Base-by-base conservation (phyloP, 2,113 vertebrate species). In the Arizona elegans region DNA sequence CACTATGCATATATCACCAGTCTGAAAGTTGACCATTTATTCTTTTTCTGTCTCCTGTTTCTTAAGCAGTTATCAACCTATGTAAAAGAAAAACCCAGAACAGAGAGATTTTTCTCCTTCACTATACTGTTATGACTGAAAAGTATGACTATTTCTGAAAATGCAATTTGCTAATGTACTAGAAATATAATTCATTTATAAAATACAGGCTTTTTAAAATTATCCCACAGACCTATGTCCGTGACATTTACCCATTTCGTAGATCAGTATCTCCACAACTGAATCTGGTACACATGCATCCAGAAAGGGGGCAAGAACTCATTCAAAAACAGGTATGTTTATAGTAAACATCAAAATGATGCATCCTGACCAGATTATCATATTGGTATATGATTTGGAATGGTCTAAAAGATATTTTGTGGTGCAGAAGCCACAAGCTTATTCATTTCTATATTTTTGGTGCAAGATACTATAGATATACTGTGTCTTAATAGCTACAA, bases 231-330 rank as follows among this genome's bases (percentile, higher is more conserved):
- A 99, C 99, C 1, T 99, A 99, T 0, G 99, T 99, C 53, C 98
- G 99, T 93, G 99, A 99, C 93, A 99, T 99, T 96, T 99, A 99
- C 95, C 99, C 99, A 15, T 99, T 99, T 97, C 97, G 99, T 92
- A 98, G 99, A 94, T 99, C 99, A 0, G 99, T 99, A 6, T 99
- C 99, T 87, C 99, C 99, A 0, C 99, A 99, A 97, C 98, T 99
- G 94, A 99, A 99, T 96, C 97, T 99, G 62, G 99, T 99, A 52
- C 98, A 99, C 95, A 99, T 99, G 99, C 98, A 98, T 92, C 99
- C 99, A 1, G 99, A 99, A 94, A 99, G 99, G 94, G 99, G 99
- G 26, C 99, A 99, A 96, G 99, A 99, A 93, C 98, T 99, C 33
- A 99, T 99, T 97, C 99, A 99, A 97, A 99, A 99, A 95, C 99